Conservation (phyloP, 1,140 invertebrate species). For the Micrasema longulum region DNA sequence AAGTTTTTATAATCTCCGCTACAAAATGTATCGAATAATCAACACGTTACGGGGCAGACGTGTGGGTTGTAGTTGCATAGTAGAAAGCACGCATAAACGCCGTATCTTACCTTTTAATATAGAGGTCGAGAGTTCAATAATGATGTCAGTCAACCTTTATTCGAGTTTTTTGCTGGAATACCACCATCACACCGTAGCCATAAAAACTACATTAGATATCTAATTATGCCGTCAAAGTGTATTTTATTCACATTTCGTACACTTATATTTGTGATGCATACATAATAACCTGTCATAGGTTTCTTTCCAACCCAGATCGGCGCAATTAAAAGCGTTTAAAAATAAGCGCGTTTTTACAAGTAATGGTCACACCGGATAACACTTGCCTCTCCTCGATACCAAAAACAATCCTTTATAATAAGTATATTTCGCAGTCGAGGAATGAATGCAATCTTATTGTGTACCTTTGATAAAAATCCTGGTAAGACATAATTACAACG, state of each 20-base stretch:
- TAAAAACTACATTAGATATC: constrained; percentile 1
- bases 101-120: constrained; percentile 15
- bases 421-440: constrained; percentile 34
- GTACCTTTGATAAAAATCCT: constrained; percentile 2
- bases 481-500: constrained; percentile 14
- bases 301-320: not conserved
- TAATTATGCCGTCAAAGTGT: constrained; percentile 22
- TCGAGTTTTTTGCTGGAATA: not conserved
- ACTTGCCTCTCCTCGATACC: constrained; percentile 39
- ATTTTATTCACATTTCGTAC: no score
- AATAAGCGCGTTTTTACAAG: not conserved
- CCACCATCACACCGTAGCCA: not conserved
- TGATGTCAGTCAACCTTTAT: constrained; percentile 21
- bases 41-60: no score
- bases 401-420: constrained; percentile 39
- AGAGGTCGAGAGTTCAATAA: constrained; percentile 17
- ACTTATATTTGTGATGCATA: not conserved
- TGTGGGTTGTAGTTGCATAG: no score
- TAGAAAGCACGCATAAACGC: not conserved
- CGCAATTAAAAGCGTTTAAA: not conserved
- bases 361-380: constrained; percentile 35
- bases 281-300: not conserved
- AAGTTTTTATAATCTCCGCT: no score
- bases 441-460: constrained; percentile 52
- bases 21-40: no score